These are phyloP conservation scores for Peromyscus nudipes DNA, from an alignment of 2,797 vertebrate genomes.

Conservation along the genomic window DNA sequence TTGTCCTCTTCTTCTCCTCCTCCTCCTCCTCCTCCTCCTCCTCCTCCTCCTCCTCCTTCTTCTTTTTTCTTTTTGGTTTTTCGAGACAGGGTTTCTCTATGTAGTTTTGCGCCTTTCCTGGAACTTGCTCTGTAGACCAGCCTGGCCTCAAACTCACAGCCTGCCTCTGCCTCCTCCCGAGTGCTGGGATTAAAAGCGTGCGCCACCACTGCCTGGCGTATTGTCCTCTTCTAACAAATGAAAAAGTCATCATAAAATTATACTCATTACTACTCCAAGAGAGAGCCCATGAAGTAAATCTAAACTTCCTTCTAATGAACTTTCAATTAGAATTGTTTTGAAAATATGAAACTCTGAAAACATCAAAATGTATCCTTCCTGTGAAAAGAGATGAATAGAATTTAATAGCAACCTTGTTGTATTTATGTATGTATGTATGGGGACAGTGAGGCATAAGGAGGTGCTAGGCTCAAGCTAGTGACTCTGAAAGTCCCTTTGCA, in stretches of 20 bases:
- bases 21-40: no score
- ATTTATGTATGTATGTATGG: no score
- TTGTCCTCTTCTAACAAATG: background rate
- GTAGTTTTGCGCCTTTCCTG: no score
- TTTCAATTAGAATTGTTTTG: background rate
- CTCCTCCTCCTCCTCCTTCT: no score
- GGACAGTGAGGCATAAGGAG: background rate
- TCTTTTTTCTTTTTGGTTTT: no score
- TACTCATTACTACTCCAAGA: background rate
- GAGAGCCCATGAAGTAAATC: background rate
- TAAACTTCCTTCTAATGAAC: background rate
- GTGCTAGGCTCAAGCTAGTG: background rate
- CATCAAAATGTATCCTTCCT: slow-evolving; percentile 9
- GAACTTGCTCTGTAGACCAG: no score
- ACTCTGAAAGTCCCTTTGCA: background rate
- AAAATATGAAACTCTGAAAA: slow-evolving; percentile 15
- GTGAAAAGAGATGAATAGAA: background rate
- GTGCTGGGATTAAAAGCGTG: no score
- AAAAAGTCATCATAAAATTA: background rate
- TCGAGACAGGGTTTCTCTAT: no score
- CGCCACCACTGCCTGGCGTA: no score
- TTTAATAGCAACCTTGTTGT: background rate
- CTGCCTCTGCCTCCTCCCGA: no score
- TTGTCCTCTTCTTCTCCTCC: background rate
- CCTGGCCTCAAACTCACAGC: no score